Evolutionary conservation across 2,888 invertebrate genomes (phyloP), one percentile per base, ranked within the genome.

Genomic region (Pseudococcus jackbeardsleyi): DNA sequence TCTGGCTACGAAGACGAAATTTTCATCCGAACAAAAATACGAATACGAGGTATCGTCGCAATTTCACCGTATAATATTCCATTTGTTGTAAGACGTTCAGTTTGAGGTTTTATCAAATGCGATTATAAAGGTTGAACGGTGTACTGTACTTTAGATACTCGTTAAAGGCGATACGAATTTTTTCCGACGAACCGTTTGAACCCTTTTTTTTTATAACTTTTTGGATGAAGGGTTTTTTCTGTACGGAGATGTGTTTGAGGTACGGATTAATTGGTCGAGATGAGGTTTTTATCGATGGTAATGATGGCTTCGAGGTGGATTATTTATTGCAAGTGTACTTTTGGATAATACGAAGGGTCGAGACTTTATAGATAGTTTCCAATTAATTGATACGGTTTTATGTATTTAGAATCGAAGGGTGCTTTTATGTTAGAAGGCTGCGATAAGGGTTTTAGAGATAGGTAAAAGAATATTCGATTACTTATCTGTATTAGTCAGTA

Each of bases 81-180:
- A 64, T 64, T 33, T 33, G 26, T 64, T 22, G 64, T 64, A 64
- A 64, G 22, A 64, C 64, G 64, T 64, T 64, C 64, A 64, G 22
- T 64, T 64, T 19, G 64, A 7, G 64, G 64, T 22, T 64, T 64
- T 59, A 15, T 5, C 64, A 64, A 64, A 64, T 64, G 22, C 64
- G 64, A 64, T 64, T 64, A 64, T 64, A 64, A 64, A 64, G 64
- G 64, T 64, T 33, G 26, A 33, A 33, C 26, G 26, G 19, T 64
- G 19, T n/a, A 22, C 7, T 6, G 64, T 22, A 50, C 11, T 33
- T 33, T 33, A 50, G 50, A 50, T 50, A 22, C 22, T 64, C 22
- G 19, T 64, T 64, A 64, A 22, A 64, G 22, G 19, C 64, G 64
- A 50, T 50, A 15, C 50, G 50, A 17, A 19, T 64, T 64, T 64